Base-by-base conservation (phyloP, 2,113 vertebrate species). In the Notarius quadriscutis region DNA sequence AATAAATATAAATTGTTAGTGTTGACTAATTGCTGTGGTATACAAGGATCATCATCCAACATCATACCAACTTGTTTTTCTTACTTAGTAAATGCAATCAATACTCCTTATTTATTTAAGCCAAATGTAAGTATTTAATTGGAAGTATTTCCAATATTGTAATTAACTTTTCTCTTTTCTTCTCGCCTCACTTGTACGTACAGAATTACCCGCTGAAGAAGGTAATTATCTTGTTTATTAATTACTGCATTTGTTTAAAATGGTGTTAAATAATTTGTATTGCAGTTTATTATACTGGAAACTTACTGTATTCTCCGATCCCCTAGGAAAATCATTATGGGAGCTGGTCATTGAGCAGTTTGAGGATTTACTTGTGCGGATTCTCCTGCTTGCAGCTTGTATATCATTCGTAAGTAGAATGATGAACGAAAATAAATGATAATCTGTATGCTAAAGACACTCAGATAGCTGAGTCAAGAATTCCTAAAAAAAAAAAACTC, bases 281-380 rank as follows among this genome's bases (percentile, higher is more conserved):
- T 20, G 78, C 7, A 12, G 55, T 74, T 20, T 20, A 1, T 84
- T 41, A 71, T 85, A 10, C 71, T 41, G 58, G 41, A 67, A 65
- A 85, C 69, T 84, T 83, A 87, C 34, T 53, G 69, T 88, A 41
- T 82, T 53, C 67, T 72, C 74, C 84, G 72, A 84, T 91, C 92
- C 91, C 2, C 84, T 95, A 99, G 98, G 98, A 87, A 99, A 99
- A 93, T 98, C 98, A 89, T 95, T 99, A 95, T 96, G 97, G 91
- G 98, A 99, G 92, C 97, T 99, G 87, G 98, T 99, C 92, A 91
- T 98, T 55, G 98, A 99, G 88, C 98, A 99, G 91, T 99, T 99
- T 95, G 98, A 99, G 96, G 98, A 99, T 91, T 94, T 99, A 90
- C 94, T 99, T 88, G 98, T 99, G 93, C 96, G 98, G 93, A 99